Evolutionary conservation across 2,888 invertebrate species (phyloP).

Genomic region (Junonia oenone): DNA sequence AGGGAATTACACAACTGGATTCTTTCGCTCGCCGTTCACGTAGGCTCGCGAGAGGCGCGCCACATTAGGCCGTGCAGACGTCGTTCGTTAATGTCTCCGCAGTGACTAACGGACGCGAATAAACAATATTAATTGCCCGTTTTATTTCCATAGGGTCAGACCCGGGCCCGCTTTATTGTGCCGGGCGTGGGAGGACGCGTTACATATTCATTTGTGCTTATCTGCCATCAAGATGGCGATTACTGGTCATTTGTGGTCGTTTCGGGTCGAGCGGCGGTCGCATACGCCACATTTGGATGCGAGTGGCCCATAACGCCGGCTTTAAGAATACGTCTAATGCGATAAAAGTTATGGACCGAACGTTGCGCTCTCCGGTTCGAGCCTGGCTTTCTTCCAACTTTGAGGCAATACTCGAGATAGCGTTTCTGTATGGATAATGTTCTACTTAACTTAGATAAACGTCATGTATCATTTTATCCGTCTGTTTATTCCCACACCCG

Average conservation of each 20-base stretch:
- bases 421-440: constrained; percentile 44
- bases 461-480: constrained; percentile 11
- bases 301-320: constrained; percentile 20
- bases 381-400: constrained; percentile 65
- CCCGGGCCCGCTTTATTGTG: constrained; percentile 50
- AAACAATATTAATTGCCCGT: constrained; percentile 73
- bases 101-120: constrained; percentile 69
- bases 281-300: constrained; percentile 54
- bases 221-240: constrained; percentile 64
- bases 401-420: constrained; percentile 45
- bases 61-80: constrained; percentile 35
- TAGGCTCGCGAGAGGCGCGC: constrained; percentile 32
- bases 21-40: constrained; percentile 39
- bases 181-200: constrained; percentile 66
- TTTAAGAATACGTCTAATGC: constrained; percentile 34
- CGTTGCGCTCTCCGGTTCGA: constrained; percentile 51
- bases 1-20: constrained; percentile 73
- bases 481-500: constrained; percentile 62
- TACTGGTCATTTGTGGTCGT: constrained; percentile 59
- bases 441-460: constrained; percentile 25
- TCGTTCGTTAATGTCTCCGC: constrained; percentile 54
- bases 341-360: constrained; percentile 52
- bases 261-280: constrained; percentile 40
- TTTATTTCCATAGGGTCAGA: constrained; percentile 57
- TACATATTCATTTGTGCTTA: constrained; percentile 75